phyloP scores from a whole-genome alignment of 2,797 vertebrate species.

The Valencia hispanica region DNA sequence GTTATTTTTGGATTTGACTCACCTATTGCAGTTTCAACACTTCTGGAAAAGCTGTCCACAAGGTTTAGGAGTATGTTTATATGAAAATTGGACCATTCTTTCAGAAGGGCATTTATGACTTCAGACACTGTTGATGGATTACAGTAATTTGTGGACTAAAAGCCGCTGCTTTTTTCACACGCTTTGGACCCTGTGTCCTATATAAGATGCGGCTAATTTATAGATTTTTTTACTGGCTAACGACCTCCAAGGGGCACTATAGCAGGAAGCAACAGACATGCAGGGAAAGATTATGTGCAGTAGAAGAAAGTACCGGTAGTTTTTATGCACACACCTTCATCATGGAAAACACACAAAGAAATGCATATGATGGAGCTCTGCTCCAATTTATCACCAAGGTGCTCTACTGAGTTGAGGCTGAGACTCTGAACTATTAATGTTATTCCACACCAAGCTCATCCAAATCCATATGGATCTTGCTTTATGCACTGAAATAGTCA shows the following conservation, averaged over 20 bases:
- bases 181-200: too few species aligned
- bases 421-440: background rate
- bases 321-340: too few species aligned
- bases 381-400: background rate
- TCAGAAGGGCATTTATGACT: background rate
- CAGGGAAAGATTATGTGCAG: too few species aligned
- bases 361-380: too few species aligned
- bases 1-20: background rate
- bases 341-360: too few species aligned
- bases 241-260: too few species aligned
- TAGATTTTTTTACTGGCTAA: too few species aligned
- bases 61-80: background rate
- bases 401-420: background rate
- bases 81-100: background rate
- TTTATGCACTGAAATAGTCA: background rate
- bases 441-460: background rate
- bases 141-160: too few species aligned
- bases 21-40: background rate
- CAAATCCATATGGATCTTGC: background rate
- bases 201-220: too few species aligned
- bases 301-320: too few species aligned
- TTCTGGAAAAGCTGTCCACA: background rate
- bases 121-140: background rate
- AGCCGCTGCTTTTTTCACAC: too few species aligned
- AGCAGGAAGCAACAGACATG: too few species aligned